Conservation (phyloP, 2,113 vertebrate genomes). For the Alouatta palliata region DNA sequence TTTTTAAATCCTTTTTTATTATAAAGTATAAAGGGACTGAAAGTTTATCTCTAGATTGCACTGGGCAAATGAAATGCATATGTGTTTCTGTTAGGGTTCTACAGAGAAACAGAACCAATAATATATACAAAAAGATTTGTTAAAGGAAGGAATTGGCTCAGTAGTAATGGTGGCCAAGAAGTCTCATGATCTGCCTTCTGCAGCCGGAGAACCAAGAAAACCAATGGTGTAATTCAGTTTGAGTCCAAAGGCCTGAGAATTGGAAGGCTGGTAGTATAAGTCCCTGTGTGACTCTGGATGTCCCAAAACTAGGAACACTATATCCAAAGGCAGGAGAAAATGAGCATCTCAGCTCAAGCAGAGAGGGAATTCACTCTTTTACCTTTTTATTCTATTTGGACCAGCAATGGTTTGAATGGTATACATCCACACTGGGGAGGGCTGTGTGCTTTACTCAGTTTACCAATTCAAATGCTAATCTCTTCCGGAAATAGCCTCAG, state of each 20-base stretch:
- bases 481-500: neutral
- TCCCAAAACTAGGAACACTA: neutral
- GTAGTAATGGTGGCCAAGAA: neutral
- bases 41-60: constrained; percentile 76
- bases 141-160: neutral
- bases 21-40: constrained; percentile 68
- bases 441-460: neutral
- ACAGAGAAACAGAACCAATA: neutral
- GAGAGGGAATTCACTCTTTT: neutral
- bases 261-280: neutral
- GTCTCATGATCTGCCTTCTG: neutral
- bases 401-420: neutral
- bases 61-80: constrained; percentile 74
- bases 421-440: neutral
- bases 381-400: neutral
- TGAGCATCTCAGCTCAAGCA: neutral
- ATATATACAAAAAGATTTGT: neutral
- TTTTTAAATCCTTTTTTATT: constrained; percentile 57
- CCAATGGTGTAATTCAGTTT: neutral
- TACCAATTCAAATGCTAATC: neutral
- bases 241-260: neutral
- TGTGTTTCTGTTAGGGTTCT: constrained; percentile 54
- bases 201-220: neutral
- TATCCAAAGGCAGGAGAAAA: neutral
- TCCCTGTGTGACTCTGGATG: neutral